A percentile compares a stretch with the other conserved stretches of the same genome.
Evolutionary conservation across 2,888 invertebrate genomes (phyloP).

Genomic region (Drosophila acutilabella): DNA sequence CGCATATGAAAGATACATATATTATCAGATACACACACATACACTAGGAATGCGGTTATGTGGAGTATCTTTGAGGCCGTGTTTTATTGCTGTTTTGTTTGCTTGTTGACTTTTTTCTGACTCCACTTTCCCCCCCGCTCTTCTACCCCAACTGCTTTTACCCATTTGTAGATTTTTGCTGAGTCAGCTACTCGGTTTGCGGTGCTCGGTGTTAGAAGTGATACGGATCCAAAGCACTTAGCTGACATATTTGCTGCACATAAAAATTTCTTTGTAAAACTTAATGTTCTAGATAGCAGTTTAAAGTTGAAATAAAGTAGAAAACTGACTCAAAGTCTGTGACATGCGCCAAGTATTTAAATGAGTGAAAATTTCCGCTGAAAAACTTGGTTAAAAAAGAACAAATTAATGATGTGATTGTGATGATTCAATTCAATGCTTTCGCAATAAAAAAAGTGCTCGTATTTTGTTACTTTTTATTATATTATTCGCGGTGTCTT

Average conservation of each 20-base stretch:
- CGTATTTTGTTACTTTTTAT: conserved; percentile 42
- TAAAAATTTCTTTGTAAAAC: conserved; percentile 68
- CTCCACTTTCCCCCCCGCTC: too few relatives aligned
- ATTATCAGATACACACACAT: conserved; percentile 30
- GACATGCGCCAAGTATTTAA: conserved; percentile 52
- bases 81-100: conserved; percentile 76
- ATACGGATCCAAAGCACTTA: conserved; percentile 65
- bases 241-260: conserved; percentile 74
- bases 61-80: conserved; percentile 62
- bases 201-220: conserved; percentile 63
- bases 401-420: conserved; percentile 45
- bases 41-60: conserved; percentile 15
- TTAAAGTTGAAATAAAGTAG: conserved; percentile 22
- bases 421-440: conserved; percentile 73
- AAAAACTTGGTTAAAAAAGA: conserved; percentile 5
- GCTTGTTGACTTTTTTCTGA: conserved; percentile 52
- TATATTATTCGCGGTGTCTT: conserved; percentile 22
- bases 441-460: conserved; percentile 35
- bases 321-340: conserved; percentile 29
- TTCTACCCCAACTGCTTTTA: neutral
- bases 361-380: conserved; percentile 7
- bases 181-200: conserved; percentile 59
- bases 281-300: conserved; percentile 75
- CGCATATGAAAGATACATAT: conserved; percentile 51
- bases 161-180: conserved; percentile 44